Percentiles rank a stretch among this genome's conserved stretches.
These are phyloP conservation scores for Sinentomon sp. DNA, from an alignment of 2,888 invertebrate species.

Conservation along the genomic window DNA sequence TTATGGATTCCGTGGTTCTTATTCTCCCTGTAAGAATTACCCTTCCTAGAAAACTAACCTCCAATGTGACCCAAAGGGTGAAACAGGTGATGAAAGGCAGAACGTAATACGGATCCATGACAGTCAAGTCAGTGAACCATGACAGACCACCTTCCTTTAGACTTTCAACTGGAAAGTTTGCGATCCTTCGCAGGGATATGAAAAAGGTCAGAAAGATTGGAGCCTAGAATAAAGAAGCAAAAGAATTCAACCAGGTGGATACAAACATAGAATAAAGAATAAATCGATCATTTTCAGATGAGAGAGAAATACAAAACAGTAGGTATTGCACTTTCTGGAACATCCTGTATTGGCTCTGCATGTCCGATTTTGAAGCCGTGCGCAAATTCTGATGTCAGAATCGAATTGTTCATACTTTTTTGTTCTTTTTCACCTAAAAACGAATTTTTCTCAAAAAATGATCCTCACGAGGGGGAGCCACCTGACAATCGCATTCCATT, in stretches of 20 bases:
- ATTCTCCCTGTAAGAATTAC: too few relatives aligned
- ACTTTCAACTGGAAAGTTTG: slow-evolving; percentile 68
- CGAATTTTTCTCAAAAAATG: too few relatives aligned
- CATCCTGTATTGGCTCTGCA: too few relatives aligned
- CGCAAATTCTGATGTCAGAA: too few relatives aligned
- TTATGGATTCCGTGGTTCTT: too few relatives aligned
- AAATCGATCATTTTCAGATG: not conserved
- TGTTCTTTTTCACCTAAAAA: too few relatives aligned
- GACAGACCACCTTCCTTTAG: slow-evolving; percentile 58
- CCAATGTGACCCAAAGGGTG: slow-evolving; percentile 54
- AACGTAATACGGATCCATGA: slow-evolving; percentile 63
- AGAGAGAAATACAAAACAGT: not conserved
- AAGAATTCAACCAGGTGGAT: not conserved
- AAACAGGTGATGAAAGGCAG: slow-evolving; percentile 59
- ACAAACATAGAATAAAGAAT: not conserved
- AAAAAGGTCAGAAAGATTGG: slow-evolving; percentile 83
- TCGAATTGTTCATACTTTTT: too few relatives aligned
- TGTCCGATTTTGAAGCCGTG: too few relatives aligned
- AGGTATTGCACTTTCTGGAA: not conserved
- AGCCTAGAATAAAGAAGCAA: slow-evolving; percentile 23
- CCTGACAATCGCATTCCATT: too few relatives aligned
- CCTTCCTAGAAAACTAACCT: slow-evolving; percentile 29
- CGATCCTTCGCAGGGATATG: slow-evolving; percentile 60
- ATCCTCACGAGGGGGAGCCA: too few relatives aligned
- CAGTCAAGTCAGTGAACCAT: slow-evolving; percentile 80